These are phyloP conservation scores for Lepidurus apus DNA, from an alignment of 1,140 invertebrate species.

Conservation along the genomic window DNA sequence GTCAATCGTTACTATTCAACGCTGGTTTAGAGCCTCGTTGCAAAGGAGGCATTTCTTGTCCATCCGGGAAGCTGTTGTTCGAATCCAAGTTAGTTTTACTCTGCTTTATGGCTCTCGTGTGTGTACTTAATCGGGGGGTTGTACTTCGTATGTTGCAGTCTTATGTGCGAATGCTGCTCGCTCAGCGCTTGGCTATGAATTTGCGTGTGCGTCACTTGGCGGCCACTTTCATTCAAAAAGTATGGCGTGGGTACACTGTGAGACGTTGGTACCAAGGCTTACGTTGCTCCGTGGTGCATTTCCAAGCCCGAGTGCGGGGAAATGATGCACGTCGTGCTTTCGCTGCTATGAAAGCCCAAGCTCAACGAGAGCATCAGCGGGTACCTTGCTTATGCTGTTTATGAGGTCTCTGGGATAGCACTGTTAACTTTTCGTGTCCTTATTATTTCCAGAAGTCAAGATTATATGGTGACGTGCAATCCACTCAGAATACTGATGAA, in stretches of 20 bases:
- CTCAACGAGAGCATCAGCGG: conserved; percentile 30
- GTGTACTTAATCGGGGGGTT: conserved; percentile 26
- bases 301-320: conserved; percentile 68
- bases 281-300: conserved; percentile 52
- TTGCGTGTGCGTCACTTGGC: conserved; percentile 52
- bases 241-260: conserved; percentile 62
- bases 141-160: conserved; percentile 44
- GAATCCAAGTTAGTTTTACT: conserved; percentile 58
- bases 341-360: conserved; percentile 45
- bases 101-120: conserved; percentile 6
- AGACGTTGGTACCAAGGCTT: conserved; percentile 62
- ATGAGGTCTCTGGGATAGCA: conserved; percentile 26
- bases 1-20: conserved; percentile 82
- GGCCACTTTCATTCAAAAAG: conserved; percentile 66
- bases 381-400: neutral
- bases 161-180: conserved; percentile 60
- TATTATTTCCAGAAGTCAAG: neutral
- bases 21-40: conserved; percentile 79
- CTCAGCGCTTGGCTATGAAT: conserved; percentile 43
- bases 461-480: conserved; percentile 37
- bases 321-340: conserved; percentile 53
- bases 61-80: conserved; percentile 63
- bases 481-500: conserved; percentile 46
- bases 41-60: conserved; percentile 70
- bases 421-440: conserved; percentile 22